Evolutionary conservation across 1,140 invertebrate species (phyloP).

Genomic region (Zaprionus davidi): DNA sequence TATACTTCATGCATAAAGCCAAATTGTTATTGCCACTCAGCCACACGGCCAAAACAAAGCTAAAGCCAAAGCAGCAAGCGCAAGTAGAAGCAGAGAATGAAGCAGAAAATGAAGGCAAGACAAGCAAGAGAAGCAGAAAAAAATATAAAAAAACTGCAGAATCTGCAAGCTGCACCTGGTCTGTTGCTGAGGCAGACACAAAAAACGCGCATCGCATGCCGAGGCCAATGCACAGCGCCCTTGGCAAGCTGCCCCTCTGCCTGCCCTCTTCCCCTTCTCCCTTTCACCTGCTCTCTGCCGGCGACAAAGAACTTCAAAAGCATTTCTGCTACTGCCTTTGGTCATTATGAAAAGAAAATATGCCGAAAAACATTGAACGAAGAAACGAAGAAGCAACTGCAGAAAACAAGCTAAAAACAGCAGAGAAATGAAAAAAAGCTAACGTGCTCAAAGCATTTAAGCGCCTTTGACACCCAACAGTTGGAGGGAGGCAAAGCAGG

Average conservation of each 20-base stretch:
- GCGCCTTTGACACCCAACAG: conserved; percentile 60
- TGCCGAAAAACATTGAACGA: conserved; percentile 42
- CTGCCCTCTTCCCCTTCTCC: not conserved
- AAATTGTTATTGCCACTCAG: conserved; percentile 79
- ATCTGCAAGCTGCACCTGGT: conserved; percentile 21
- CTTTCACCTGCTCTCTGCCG: not conserved
- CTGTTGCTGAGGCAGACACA: conserved; percentile 45
- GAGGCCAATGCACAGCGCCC: conserved; percentile 62
- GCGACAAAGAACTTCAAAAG: conserved; percentile 74
- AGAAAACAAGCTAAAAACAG: not conserved
- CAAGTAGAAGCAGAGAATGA: not conserved
- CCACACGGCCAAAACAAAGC: conserved; percentile 29
- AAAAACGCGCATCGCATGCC: conserved; percentile 68
- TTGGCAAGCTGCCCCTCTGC: conserved; percentile 18
- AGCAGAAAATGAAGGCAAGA: not conserved
- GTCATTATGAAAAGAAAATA: conserved; percentile 78
- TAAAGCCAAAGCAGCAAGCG: conserved; percentile 5
- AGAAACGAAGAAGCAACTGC: not conserved
- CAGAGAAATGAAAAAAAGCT: conserved; percentile 10
- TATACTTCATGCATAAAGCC: conserved; percentile 65
- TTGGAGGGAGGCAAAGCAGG: not conserved
- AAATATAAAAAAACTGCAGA: conserved; percentile 34
- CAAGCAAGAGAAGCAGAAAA: conserved; percentile 11
- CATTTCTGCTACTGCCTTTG: conserved; percentile 70
- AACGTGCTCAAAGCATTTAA: conserved; percentile 65